A percentile compares a stretch with the other conserved stretches of the same genome.
These are phyloP conservation scores for Palythoa caribaeorum DNA, from an alignment of 92 coral and sea anemone species.

Conservation along the genomic window DNA sequence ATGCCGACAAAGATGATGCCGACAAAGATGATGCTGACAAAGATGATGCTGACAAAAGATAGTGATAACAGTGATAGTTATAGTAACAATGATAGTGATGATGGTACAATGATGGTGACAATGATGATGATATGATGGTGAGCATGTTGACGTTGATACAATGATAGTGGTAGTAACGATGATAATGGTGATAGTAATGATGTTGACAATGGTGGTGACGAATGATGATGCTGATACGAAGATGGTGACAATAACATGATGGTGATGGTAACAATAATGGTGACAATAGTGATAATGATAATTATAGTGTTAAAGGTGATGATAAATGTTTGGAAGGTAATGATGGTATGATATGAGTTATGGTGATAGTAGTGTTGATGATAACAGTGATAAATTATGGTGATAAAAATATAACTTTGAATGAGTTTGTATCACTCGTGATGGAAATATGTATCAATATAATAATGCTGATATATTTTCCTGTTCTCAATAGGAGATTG, in stretches of 20 bases:
- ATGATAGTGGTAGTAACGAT: background rate
- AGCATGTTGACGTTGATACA: background rate
- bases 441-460: slow-evolving; percentile 53
- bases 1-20: too few relatives aligned
- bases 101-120: background rate
- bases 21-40: too few relatives aligned
- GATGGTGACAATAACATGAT: background rate
- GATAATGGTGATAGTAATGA: background rate
- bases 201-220: background rate
- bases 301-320: background rate
- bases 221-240: too few relatives aligned
- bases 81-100: too few relatives aligned
- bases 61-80: background rate
- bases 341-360: background rate
- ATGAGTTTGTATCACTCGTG: background rate
- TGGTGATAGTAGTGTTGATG: background rate
- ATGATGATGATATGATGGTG: background rate
- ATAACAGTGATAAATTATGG: background rate
- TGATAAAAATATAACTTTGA: slow-evolving; percentile 51
- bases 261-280: background rate
- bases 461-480: background rate
- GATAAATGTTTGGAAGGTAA: background rate
- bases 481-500: slow-evolving; percentile 57
- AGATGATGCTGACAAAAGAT: too few relatives aligned
- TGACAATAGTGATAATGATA: background rate